phyloP scores from a whole-genome alignment of 2,888 invertebrate genomes.

The Tetheella fluctuosa region DNA sequence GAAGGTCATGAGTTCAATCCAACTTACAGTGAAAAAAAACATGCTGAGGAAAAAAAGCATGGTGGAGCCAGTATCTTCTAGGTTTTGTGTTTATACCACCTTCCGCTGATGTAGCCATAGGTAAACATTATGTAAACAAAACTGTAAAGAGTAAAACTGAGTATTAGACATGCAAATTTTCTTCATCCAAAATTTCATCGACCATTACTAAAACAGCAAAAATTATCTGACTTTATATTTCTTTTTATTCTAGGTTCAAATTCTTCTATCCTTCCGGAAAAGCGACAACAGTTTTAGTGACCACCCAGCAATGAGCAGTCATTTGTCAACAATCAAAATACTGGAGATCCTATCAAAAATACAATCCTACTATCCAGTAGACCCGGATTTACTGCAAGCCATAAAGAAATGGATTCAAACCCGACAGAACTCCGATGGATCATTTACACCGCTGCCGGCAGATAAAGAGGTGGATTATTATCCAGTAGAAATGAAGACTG shows the following conservation, averaged over 20 bases:
- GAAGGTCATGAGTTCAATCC: no score
- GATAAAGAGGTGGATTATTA: conserved; percentile 83
- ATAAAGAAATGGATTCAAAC: conserved; percentile 86
- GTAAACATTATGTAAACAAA: no score
- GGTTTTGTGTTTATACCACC: no score
- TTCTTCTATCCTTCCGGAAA: conserved; percentile 85
- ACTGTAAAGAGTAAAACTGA: no score
- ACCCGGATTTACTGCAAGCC: conserved; percentile 84
- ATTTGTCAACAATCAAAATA: conserved; percentile 84
- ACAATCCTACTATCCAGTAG: conserved; percentile 85
- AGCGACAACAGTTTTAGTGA: conserved; percentile 88
- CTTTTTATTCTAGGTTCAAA: conserved; percentile 79
- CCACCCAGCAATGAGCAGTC: conserved; percentile 86
- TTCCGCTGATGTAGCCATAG: no score
- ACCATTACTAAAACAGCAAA: no score
- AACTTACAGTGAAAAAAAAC: no score
- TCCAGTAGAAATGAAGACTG: conserved; percentile 67
- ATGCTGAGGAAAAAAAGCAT: no score
- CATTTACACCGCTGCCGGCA: conserved; percentile 84
- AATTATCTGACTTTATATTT: no score
- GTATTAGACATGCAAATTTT: no score
- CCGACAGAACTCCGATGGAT: conserved; percentile 85
- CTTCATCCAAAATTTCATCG: no score
- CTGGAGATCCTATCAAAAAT: conserved; percentile 85
- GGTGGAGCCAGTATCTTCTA: no score